Conservation (phyloP, 2,797 vertebrate species). For the Sarcophilus harrisii region DNA sequence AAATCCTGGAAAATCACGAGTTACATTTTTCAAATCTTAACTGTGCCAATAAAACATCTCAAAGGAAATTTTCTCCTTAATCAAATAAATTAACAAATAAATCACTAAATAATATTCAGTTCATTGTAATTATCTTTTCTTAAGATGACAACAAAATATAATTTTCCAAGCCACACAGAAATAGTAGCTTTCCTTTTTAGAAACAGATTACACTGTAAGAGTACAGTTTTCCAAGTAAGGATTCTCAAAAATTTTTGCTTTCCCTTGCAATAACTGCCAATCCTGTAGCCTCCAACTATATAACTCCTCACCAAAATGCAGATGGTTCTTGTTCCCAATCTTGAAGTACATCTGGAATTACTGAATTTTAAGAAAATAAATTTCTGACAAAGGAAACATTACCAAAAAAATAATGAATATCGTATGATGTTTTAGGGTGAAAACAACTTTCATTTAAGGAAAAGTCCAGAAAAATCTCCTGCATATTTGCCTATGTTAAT, state of each 20-base stretch:
- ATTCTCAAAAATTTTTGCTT: conserved; percentile 41
- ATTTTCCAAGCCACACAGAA: neutral
- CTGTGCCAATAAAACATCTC: neutral
- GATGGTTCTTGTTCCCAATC: neutral
- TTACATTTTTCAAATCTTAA: neutral
- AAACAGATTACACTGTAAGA: conserved; percentile 24
- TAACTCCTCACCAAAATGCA: neutral
- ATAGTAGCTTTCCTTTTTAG: neutral
- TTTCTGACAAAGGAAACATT: neutral
- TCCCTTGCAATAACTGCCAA: neutral
- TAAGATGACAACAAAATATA: neutral
- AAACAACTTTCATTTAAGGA: conserved; percentile 10
- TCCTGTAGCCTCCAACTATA: neutral
- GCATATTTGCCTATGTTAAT: conserved; percentile 17
- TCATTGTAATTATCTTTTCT: neutral
- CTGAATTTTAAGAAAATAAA: neutral
- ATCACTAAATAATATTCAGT: neutral
- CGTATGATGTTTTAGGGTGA: conserved; percentile 1
- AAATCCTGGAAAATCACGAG: neutral
- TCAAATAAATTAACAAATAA: conserved; percentile 5
- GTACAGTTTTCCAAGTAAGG: conserved; percentile 4
- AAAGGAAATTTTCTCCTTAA: neutral
- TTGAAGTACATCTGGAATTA: neutral
- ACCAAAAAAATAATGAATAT: neutral
- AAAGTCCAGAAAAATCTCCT: conserved; percentile 5